phyloP scores from a whole-genome alignment of 2,888 invertebrate genomes.

The Xiphydria camelus region DNA sequence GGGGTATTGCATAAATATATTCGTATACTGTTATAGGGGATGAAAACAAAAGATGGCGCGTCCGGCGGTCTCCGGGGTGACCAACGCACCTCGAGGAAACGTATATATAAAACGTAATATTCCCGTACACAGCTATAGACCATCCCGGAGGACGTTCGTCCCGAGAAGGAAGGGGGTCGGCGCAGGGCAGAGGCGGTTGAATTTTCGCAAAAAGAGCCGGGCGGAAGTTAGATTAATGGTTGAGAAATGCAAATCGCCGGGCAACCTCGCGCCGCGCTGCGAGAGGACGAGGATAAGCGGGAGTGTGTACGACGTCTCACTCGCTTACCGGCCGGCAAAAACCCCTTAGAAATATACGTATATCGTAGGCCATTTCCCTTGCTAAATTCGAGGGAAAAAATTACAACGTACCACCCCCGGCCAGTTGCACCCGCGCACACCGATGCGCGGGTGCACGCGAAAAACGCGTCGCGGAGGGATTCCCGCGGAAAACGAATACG shows the following conservation, averaged over 20 bases:
- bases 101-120: too few relatives aligned
- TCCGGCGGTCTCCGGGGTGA: too few relatives aligned
- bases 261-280: constrained; percentile 25
- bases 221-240: constrained; percentile 54
- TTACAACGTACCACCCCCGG: constrained; percentile 29
- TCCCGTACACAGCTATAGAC: too few relatives aligned
- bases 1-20: too few relatives aligned
- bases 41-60: too few relatives aligned
- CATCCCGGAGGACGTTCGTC: too few relatives aligned
- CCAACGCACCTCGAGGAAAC: too few relatives aligned
- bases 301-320: constrained; percentile 33
- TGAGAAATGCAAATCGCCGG: constrained; percentile 56
- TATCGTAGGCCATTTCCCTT: constrained; percentile 56
- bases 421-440: background rate
- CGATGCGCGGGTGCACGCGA: constrained; percentile 22
- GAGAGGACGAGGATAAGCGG: constrained; percentile 14
- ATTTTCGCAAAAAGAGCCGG: constrained; percentile 26
- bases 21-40: too few relatives aligned
- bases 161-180: too few relatives aligned
- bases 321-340: constrained; percentile 43
- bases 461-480: constrained; percentile 34
- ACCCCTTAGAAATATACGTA: constrained; percentile 55
- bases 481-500: too few relatives aligned
- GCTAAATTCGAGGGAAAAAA: constrained; percentile 51
- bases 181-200: background rate